Evolutionary conservation across 2,113 vertebrate genomes (phyloP).

Genomic region (Ceyx margarethae): DNA sequence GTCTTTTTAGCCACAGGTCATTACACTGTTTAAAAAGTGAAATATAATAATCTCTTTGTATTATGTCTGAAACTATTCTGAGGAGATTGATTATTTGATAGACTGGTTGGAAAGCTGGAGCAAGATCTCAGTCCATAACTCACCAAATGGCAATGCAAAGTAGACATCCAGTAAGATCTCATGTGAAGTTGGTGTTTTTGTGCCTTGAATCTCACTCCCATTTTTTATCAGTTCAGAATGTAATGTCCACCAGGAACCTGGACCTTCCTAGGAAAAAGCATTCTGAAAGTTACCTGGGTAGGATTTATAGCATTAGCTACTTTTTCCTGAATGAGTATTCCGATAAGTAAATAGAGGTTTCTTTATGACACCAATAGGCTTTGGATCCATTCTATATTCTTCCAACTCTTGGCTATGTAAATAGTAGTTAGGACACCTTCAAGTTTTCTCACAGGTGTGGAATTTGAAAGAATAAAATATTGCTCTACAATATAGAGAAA

Average conservation of each 20-base stretch:
- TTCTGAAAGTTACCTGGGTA: not conserved
- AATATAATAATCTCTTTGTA: not conserved
- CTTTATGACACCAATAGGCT: not conserved
- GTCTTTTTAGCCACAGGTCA: not conserved
- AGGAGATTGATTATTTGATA: not conserved
- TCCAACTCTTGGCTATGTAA: not conserved
- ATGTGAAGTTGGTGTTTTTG: conserved; percentile 59
- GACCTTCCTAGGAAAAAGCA: conserved; percentile 58
- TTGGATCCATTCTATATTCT: not conserved
- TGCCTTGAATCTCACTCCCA: conserved; percentile 60
- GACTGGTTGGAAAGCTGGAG: not conserved
- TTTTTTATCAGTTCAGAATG: conserved; percentile 63
- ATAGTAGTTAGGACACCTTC: not conserved
- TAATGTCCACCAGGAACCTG: conserved; percentile 67
- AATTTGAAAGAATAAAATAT: not conserved
- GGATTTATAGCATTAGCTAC: not conserved
- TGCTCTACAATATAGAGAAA: not conserved
- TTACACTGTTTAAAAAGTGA: not conserved
- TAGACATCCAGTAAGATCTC: conserved; percentile 66
- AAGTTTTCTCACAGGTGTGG: not conserved
- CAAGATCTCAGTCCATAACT: not conserved
- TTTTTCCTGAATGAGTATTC: not conserved
- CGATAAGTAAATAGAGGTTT: not conserved
- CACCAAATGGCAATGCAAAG: conserved; percentile 64
- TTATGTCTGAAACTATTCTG: not conserved